Conservation (phyloP, 1,140 invertebrate genomes). For the Neodiprion virginianus region DNA sequence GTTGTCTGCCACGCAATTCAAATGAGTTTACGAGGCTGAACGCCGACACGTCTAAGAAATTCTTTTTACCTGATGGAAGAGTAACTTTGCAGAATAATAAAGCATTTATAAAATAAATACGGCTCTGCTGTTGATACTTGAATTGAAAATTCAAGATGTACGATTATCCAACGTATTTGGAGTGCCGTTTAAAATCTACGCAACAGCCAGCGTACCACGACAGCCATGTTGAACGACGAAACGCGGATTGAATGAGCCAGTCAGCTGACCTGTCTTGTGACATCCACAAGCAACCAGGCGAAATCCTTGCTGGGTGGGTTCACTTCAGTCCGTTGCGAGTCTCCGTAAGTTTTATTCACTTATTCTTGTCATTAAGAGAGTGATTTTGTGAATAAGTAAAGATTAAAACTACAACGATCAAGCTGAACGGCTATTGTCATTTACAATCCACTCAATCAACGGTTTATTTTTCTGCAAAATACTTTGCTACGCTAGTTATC, state of each 20-base stretch:
- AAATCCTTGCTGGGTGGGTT: constrained; percentile 38
- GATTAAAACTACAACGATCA: neutral
- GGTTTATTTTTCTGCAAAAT: constrained; percentile 8
- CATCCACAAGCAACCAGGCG: constrained; percentile 41
- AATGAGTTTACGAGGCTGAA: too few relatives aligned
- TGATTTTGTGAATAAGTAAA: constrained; percentile 25
- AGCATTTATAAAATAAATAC: too few relatives aligned
- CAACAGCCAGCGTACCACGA: neutral
- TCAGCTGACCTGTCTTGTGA: constrained; percentile 60
- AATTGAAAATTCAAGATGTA: too few relatives aligned
- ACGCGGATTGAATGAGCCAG: constrained; percentile 27
- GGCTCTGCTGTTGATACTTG: too few relatives aligned
- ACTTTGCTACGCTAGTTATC: constrained; percentile 28
- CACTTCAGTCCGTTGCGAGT: constrained; percentile 36
- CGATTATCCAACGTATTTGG: too few relatives aligned
- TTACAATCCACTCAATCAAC: neutral
- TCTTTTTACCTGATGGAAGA: too few relatives aligned
- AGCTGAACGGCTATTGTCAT: neutral
- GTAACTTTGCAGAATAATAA: too few relatives aligned
- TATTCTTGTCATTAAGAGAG: constrained; percentile 20
- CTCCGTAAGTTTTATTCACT: constrained; percentile 40
- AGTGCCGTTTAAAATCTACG: neutral
- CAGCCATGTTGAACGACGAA: neutral
- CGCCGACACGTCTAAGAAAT: too few relatives aligned
- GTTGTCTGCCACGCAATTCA: too few relatives aligned